Conservation (phyloP, 1,140 invertebrate species). For the Microplitis mediator region DNA sequence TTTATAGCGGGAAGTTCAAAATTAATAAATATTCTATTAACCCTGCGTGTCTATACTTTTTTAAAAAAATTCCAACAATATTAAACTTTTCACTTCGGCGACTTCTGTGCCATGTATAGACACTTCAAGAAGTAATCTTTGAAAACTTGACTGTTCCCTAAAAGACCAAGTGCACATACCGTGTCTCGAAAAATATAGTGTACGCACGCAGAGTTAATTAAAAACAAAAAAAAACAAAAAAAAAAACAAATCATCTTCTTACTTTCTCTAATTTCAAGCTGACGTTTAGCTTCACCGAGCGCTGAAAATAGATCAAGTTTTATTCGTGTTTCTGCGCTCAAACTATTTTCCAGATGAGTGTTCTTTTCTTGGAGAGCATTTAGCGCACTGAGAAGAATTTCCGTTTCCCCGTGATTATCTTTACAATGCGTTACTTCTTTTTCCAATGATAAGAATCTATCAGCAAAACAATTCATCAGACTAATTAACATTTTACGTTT, state of each 20-base stretch:
- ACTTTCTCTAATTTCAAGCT: constrained; percentile 92
- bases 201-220: background rate
- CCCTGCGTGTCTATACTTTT: too few species aligned
- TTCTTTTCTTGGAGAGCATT: constrained; percentile 87
- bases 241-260: constrained; percentile 50
- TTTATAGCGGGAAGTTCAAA: too few species aligned
- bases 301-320: constrained; percentile 96
- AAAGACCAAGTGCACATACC: too few species aligned
- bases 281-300: constrained; percentile 90
- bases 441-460: constrained; percentile 39
- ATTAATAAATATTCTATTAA: too few species aligned
- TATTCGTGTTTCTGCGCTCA: constrained; percentile 93
- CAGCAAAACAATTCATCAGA: constrained; percentile 9
- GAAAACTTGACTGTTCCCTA: too few species aligned
- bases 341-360: constrained; percentile 85
- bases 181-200: too few species aligned
- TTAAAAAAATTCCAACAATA: too few species aligned
- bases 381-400: constrained; percentile 81
- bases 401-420: constrained; percentile 78
- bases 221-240: constrained; percentile 32
- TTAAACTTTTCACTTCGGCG: too few species aligned
- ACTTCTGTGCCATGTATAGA: too few species aligned
- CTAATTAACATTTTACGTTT: too few species aligned
- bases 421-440: constrained; percentile 62
- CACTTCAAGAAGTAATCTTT: too few species aligned